Evolutionary conservation across 2,888 invertebrate species (phyloP), one percentile per base, ranked within the genome.

Genomic region (Caenorhabditis sp.): DNA sequence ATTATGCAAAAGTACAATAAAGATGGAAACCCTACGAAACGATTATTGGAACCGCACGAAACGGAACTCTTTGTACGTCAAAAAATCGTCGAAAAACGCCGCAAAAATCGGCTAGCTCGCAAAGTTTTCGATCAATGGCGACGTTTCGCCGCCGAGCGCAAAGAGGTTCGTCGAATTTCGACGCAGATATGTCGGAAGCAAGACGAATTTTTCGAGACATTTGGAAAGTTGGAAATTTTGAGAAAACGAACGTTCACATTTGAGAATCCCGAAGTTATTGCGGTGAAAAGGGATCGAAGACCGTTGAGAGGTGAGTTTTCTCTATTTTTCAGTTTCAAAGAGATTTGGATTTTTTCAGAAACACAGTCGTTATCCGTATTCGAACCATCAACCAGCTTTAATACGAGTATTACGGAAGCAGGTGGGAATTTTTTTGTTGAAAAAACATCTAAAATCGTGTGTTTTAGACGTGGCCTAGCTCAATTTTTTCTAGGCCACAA

Each of bases 101-200:
- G 74, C 37, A 24, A 50, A 10, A n/a, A 49, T 19, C 57, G 74
- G 23, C 66, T 77, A 8, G 43, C 37, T 17, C 57, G 51, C 23
- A n/a, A 10, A 8, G 62, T 53, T 1, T 49, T 74, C 1, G 19
- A 19, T 6, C 54, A 64, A 51, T 74, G 77, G 74, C 58, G 43
- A 50, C 8, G 4, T 10, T 55, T 50, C 36, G 27, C 60, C 1
- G 49, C 58, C 10, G 50, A 51, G 19, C 37, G 49, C 23, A n/a
- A 5, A 24, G n/a, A 27, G 24, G 12, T 26, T 6, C 62, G 55
- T 54, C 61, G 26, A 55, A 60, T 58, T 36, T n/a, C 24, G 1
- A 49, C 60, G 54, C 55, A 51, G 12, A 14, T 36, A 49, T 43
- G n/a, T 51, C 17, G 17, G 14, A 55, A 55, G 36, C 67, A 72